Evolutionary conservation across 37 sponge, comb jelly and placozoan species (phyloP).

Genomic region (Halisarca cf. caerulea): DNA sequence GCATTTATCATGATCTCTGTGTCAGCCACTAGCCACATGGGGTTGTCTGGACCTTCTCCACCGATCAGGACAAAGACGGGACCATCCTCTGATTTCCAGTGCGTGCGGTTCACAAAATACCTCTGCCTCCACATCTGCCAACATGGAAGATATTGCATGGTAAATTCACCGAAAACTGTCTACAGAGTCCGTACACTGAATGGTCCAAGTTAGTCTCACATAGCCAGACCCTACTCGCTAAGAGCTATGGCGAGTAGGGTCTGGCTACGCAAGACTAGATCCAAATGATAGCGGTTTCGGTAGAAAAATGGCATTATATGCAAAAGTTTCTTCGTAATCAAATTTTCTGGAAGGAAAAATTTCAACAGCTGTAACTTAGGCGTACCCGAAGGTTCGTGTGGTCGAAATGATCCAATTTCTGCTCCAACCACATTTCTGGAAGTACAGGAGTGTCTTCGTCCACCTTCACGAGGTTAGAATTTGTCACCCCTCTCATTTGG

Average conservation of each 20-base stretch:
- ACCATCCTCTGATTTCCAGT: constrained; percentile 48
- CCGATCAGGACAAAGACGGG: constrained; percentile 91
- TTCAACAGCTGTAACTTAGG: not conserved
- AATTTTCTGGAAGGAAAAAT: too few species aligned
- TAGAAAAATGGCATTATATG: too few species aligned
- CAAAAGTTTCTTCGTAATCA: too few species aligned
- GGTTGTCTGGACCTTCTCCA: constrained; percentile 79
- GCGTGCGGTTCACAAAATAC: constrained; percentile 78
- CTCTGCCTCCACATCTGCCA: constrained; percentile 58
- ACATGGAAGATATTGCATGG: too few species aligned
- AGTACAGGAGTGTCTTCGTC: constrained; percentile 16
- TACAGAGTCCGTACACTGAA: too few species aligned
- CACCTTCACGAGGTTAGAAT: too few species aligned
- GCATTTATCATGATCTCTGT: constrained; percentile 71
- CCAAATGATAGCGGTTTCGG: too few species aligned
- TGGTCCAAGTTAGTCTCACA: too few species aligned
- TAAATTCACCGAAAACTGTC: not conserved
- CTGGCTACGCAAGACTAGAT: too few species aligned
- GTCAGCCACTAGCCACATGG: constrained; percentile 68
- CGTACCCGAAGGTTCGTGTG: not conserved
- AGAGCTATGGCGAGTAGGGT: too few species aligned
- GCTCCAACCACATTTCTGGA: constrained; percentile 57
- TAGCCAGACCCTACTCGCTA: too few species aligned
- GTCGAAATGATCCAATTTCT: constrained; percentile 79
- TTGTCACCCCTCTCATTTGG: too few species aligned